Conservation (phyloP, 2,888 invertebrate species). For the Acheta domesticus region DNA sequence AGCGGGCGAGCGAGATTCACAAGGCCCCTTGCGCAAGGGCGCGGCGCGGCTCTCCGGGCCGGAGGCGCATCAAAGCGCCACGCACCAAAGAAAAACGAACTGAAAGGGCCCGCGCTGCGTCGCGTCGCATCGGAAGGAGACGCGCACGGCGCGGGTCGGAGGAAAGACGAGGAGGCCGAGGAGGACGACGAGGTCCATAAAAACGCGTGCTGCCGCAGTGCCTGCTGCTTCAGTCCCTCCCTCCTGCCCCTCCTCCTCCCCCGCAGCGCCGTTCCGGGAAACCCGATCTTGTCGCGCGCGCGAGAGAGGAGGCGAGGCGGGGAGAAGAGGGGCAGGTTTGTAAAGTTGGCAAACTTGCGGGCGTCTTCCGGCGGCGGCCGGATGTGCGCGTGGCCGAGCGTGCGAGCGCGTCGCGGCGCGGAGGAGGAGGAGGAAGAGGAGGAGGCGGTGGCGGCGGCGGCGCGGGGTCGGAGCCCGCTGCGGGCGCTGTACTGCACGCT, state of each 20-base stretch:
- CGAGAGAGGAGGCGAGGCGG: background rate
- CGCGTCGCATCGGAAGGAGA: background rate
- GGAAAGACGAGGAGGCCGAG: background rate
- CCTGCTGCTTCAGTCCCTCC: no score
- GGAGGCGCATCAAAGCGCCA: background rate
- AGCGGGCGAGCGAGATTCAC: background rate
- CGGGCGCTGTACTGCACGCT: no score
- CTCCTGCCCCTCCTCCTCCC: background rate
- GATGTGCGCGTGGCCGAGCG: constrained; percentile 10
- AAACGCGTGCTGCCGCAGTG: no score
- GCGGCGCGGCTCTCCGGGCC: no score
- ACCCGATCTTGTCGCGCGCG: background rate
- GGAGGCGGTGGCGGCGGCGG: background rate
- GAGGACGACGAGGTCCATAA: no score
- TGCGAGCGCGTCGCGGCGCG: background rate
- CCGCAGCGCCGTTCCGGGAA: background rate
- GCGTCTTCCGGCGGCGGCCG: constrained; percentile 7
- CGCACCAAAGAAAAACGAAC: background rate
- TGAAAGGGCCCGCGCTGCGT: no score
- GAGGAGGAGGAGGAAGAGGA: background rate
- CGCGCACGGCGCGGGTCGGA: background rate
- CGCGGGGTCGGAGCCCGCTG: background rate
- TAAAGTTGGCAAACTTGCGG: constrained; percentile 18
- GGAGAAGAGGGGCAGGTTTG: background rate
- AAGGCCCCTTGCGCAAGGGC: background rate